phyloP scores from a whole-genome alignment of 2,113 vertebrate species.

The Halcyon malimbica region DNA sequence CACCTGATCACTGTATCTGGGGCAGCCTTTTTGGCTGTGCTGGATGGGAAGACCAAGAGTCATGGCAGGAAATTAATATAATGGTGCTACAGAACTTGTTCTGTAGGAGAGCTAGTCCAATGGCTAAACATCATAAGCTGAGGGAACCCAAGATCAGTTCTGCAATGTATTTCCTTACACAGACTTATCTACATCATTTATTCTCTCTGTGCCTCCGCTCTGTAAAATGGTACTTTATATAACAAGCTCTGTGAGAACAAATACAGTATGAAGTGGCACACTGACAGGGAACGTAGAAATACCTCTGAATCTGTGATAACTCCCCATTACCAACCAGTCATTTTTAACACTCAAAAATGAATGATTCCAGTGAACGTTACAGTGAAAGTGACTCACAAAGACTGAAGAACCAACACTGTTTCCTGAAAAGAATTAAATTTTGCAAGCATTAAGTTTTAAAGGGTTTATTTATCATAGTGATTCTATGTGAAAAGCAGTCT shows the following conservation, averaged over 20 bases:
- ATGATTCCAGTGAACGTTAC: constrained; percentile 21
- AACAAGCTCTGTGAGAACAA: constrained; percentile 47
- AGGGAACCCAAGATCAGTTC: neutral
- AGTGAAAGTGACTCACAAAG: constrained; percentile 33
- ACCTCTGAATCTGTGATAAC: constrained; percentile 15
- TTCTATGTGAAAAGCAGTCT: neutral
- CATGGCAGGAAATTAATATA: neutral
- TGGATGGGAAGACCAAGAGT: neutral
- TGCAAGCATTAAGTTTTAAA: neutral
- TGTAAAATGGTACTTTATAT: neutral
- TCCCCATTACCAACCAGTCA: constrained; percentile 14
- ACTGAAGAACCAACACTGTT: neutral
- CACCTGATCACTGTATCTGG: neutral
- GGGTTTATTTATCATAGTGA: neutral
- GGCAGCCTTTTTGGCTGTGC: neutral
- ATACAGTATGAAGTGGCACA: constrained; percentile 21
- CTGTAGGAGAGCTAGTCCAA: neutral
- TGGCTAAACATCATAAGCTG: neutral
- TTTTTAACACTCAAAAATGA: constrained; percentile 32
- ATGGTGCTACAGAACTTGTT: neutral
- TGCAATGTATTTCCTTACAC: neutral
- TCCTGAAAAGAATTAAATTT: constrained; percentile 1
- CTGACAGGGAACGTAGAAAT: constrained; percentile 40
- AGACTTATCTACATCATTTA: neutral
- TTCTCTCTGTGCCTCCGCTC: neutral